Base-by-base conservation (phyloP, 2,797 vertebrate species). In the Myotis pilosus region DNA sequence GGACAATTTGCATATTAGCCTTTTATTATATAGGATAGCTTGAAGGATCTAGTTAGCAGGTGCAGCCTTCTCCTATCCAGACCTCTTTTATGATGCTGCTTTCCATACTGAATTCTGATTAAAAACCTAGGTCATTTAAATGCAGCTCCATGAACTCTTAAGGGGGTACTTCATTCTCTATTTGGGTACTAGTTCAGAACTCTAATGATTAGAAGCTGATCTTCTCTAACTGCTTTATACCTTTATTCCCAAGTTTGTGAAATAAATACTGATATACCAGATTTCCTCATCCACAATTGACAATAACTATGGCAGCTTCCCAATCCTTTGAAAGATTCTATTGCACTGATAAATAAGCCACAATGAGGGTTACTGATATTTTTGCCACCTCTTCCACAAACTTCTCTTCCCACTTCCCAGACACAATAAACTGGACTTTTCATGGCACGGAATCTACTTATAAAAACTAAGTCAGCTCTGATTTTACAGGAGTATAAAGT, bases 41-140 rank as follows among this genome's bases (percentile, higher is more conserved):
- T 80, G 25, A 95, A 90, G 53, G 79, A 80, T 62, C 51, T 75
- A 16, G 76, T 80, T 57, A 96, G 64, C 80, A 75, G 23, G 17
- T 87, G 19, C 23, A 94, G 36, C 30, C 69, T 41, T 91, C 9
- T 85, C 49, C 36, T 94, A 25, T 87, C 57, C 69, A 95, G n/a
- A 91, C 74, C 20, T 84, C 69, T 87, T 84, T 87, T 94, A 89
- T 97, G 66, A 15, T 85, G n/a, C 79, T 90, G 71, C 19, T 90
- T 96, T 96, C 79, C 86, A 81, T 75, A 83, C 66, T 86, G 71
- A 92, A 72, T 69, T 95, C 92, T 93, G 82, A 81, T 51, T 92
- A 69, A 68, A 90, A 49, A 93, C 68, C 60, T 92, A 80, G 28
- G 41, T 96, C 62, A 78, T 91, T 53, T 85, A 64, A 94, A 89